Conservation (phyloP, 1,140 invertebrate genomes). For the Bombus vancouverensis region DNA sequence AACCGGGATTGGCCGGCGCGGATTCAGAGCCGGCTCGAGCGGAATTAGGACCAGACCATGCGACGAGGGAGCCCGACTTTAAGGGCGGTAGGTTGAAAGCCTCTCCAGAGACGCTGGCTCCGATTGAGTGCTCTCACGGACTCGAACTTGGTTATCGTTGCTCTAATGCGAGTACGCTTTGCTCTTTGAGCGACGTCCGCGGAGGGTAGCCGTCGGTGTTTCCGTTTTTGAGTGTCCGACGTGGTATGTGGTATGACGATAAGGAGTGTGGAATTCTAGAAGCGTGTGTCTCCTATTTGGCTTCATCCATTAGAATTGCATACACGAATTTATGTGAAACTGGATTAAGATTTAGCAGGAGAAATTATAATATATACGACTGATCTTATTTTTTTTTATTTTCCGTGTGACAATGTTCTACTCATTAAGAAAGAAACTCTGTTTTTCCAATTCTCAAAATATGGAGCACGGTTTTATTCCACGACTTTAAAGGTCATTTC, state of each 20-base stretch:
- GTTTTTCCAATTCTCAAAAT: too few relatives aligned
- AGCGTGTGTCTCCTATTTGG: neutral
- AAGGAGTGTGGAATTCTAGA: neutral
- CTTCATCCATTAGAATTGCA: too few relatives aligned
- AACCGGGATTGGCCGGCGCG: conserved; percentile 61
- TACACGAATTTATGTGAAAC: neutral
- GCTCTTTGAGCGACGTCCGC: neutral
- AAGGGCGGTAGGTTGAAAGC: conserved; percentile 28
- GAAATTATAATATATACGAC: too few relatives aligned
- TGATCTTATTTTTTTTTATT: too few relatives aligned
- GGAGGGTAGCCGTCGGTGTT: neutral
- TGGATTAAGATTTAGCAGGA: neutral
- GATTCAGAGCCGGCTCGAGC: conserved; percentile 40
- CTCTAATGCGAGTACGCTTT: conserved; percentile 6
- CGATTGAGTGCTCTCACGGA: conserved; percentile 20
- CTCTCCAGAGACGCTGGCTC: conserved; percentile 12
- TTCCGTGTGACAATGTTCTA: too few relatives aligned
- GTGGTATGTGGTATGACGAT: neutral
- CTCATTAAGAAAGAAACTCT: too few relatives aligned
- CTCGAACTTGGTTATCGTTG: conserved; percentile 29
- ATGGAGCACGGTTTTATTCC: rapidly evolving
- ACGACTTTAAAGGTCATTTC: too few relatives aligned
- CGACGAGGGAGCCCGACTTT: conserved; percentile 12
- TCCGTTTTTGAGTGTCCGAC: neutral
- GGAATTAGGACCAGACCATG: conserved; percentile 29